Evolutionary conservation across 2,113 vertebrate species (phyloP).

Genomic region (Ptyas mucosa): DNA sequence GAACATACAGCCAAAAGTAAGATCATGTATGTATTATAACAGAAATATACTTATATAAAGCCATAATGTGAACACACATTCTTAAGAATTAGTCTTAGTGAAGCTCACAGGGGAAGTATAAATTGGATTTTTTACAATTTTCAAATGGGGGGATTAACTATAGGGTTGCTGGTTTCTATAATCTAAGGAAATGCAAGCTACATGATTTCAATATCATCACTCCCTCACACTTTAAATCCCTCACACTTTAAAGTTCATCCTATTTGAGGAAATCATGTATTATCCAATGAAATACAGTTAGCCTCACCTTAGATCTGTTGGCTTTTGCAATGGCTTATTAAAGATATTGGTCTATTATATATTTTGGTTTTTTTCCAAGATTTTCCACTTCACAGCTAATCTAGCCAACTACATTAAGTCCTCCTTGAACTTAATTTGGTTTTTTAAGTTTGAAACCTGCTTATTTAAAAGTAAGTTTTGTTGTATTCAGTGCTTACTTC

Average conservation of each 20-base stretch:
- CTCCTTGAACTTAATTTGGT: not conserved
- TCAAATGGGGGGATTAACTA: not conserved
- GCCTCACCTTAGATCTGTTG: not conserved
- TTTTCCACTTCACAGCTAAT: not conserved
- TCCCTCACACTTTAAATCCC: not conserved
- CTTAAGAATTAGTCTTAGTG: not conserved
- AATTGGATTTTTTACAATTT: not conserved
- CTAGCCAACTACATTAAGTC: not conserved
- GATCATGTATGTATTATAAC: not conserved
- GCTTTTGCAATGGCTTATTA: not conserved
- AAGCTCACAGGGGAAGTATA: not conserved
- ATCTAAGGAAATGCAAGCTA: not conserved
- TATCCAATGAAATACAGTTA: not conserved
- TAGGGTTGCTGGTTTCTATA: not conserved
- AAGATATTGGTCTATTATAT: not conserved
- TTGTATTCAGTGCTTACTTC: not conserved
- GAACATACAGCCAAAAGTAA: not conserved
- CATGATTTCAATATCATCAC: not conserved
- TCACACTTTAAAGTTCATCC: not conserved
- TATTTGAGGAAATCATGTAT: not conserved
- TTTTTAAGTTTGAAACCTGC: not conserved
- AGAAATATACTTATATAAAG: conserved; percentile 42
- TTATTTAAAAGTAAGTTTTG: not conserved
- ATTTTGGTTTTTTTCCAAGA: not conserved
- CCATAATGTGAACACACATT: not conserved